These are phyloP conservation scores for Uria aalge DNA, from an alignment of 2,113 vertebrate genomes.

Conservation along the genomic window DNA sequence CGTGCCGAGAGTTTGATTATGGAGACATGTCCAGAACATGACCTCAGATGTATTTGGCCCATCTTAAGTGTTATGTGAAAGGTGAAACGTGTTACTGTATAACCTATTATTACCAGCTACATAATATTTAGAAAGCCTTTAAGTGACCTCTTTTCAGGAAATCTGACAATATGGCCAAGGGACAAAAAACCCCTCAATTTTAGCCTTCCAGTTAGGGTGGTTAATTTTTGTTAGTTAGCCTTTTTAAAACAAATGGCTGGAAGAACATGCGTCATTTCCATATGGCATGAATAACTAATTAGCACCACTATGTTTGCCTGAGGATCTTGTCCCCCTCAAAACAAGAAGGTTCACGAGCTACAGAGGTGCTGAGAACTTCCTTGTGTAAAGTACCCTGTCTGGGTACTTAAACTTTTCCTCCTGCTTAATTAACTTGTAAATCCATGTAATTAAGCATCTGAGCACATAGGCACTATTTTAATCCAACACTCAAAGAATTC, in stretches of 20 bases:
- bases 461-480: background rate
- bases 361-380: background rate
- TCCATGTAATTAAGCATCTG: background rate
- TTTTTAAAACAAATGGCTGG: background rate
- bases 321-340: background rate
- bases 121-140: background rate
- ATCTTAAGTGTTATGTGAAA: background rate
- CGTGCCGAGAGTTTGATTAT: background rate
- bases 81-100: background rate
- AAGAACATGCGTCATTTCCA: background rate
- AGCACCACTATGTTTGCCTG: background rate
- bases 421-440: slow-evolving; percentile 14
- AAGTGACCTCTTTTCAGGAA: background rate
- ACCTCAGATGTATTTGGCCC: slow-evolving; percentile 28
- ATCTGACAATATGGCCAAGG: background rate
- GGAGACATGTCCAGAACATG: slow-evolving; percentile 30
- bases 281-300: background rate
- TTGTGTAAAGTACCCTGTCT: background rate
- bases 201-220: background rate
- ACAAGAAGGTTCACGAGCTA: background rate
- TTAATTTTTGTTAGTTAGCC: background rate
- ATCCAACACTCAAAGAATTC: background rate
- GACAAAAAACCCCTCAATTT: background rate
- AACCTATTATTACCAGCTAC: background rate
- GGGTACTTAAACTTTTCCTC: background rate